Percentiles rank a stretch among this genome's conserved stretches.
phyloP scores from a whole-genome alignment of 1,140 invertebrate species.

The Mylabris phalerata region DNA sequence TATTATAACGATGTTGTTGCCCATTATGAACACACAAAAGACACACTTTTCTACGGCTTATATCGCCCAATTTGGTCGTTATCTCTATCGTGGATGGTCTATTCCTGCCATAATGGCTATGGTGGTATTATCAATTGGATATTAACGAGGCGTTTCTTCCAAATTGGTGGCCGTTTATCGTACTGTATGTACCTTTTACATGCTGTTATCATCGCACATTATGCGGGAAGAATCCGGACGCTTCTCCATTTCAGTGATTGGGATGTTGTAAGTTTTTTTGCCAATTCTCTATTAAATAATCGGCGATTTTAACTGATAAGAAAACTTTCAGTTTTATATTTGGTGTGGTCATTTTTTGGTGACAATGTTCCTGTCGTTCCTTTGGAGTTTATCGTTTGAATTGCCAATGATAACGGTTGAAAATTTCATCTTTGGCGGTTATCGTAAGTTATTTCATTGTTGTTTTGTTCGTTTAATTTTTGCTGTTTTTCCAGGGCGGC shows the following conservation, averaged over 20 bases:
- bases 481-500: no score
- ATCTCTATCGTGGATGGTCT: conserved; percentile 30
- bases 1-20: conserved; percentile 19
- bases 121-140: conserved; percentile 32
- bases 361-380: conserved; percentile 6
- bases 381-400: conserved; percentile 21
- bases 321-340: conserved; percentile 16
- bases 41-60: conserved; percentile 21
- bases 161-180: conserved; percentile 26
- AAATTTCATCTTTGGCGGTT: neutral
- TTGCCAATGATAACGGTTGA: conserved; percentile 18
- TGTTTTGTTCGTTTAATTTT: no score
- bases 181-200: conserved; percentile 33
- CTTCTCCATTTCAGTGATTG: conserved; percentile 13
- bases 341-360: conserved; percentile 16
- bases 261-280: conserved; percentile 12
- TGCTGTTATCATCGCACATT: conserved; percentile 11
- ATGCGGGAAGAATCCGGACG: conserved; percentile 6
- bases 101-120: conserved; percentile 27
- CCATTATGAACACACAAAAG: conserved; percentile 11
- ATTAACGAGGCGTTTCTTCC: conserved; percentile 23
- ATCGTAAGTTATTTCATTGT: no score
- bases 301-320: neutral
- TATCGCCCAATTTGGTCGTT: conserved; percentile 27
- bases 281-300: neutral